Evolutionary conservation across 2,113 vertebrate genomes (phyloP).

Genomic region (Halcyon malimbica): DNA sequence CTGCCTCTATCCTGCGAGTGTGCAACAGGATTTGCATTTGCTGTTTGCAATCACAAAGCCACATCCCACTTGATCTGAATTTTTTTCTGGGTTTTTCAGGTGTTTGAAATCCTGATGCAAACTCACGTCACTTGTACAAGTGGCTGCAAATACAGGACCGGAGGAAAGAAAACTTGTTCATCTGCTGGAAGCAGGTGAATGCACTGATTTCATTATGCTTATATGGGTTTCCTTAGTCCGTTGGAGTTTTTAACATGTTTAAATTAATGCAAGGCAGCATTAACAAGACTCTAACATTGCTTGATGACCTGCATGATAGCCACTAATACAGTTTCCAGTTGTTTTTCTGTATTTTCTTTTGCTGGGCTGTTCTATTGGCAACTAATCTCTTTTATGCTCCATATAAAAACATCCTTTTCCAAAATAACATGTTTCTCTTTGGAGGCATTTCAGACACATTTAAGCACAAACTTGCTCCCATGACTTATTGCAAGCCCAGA

Average conservation of each 20-base stretch:
- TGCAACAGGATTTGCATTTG: not conserved
- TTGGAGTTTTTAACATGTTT: not conserved
- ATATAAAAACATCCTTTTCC: not conserved
- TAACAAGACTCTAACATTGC: not conserved
- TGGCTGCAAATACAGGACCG: not conserved
- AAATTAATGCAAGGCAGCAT: not conserved
- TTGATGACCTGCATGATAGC: not conserved
- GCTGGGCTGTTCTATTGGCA: not conserved
- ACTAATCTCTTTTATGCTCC: not conserved
- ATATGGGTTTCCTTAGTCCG: not conserved
- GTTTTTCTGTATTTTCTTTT: not conserved
- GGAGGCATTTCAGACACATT: constrained; percentile 25
- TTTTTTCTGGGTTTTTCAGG: not conserved
- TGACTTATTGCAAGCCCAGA: constrained; percentile 39
- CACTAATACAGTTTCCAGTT: not conserved
- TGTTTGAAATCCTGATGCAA: not conserved
- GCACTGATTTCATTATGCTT: not conserved
- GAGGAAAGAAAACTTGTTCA: not conserved
- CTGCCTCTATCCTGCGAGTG: not conserved
- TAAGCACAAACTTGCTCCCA: constrained; percentile 22
- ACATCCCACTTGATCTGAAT: not conserved
- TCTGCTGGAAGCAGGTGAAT: not conserved
- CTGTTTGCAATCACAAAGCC: not conserved
- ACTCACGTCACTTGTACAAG: not conserved
- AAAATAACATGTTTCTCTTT: constrained; percentile 20